Percentiles rank a stretch among this genome's conserved stretches.
Evolutionary conservation across 2,888 invertebrate genomes (phyloP).

Genomic region (Callimorpha dominula): DNA sequence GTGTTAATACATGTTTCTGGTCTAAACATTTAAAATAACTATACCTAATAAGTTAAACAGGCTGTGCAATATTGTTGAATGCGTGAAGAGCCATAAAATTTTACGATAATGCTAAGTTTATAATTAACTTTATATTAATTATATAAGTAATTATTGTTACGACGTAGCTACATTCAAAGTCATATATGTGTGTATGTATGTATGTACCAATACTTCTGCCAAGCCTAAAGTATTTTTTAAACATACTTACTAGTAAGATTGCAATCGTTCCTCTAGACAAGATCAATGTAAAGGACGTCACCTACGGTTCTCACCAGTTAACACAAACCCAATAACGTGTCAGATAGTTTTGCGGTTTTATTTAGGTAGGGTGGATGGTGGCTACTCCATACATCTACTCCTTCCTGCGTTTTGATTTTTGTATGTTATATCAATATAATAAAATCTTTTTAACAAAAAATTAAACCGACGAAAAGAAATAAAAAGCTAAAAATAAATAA

Average conservation of each 20-base stretch:
- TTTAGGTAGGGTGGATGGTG: no score
- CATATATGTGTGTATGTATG: background rate
- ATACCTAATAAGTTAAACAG: constrained; percentile 13
- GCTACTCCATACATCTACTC: no score
- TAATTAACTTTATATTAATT: background rate
- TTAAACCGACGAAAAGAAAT: no score
- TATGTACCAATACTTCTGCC: background rate
- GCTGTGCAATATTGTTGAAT: constrained; percentile 19
- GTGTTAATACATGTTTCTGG: constrained; percentile 51
- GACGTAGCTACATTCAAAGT: background rate
- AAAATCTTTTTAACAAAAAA: no score
- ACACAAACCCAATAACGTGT: no score
- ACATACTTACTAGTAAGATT: no score
- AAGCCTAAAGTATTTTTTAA: background rate
- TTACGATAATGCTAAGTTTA: background rate
- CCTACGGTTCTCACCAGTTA: no score
- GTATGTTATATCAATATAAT: background rate
- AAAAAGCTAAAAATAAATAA: no score
- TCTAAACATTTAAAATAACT: constrained; percentile 55
- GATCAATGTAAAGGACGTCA: no score
- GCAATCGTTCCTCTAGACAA: no score
- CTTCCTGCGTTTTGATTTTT: no score
- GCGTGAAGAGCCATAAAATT: constrained; percentile 10
- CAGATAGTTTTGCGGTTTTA: no score
- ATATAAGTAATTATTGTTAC: background rate